Evolutionary conservation across 1,140 invertebrate genomes (phyloP), one percentile per base, ranked within the genome.

Genomic region (Polypedilum pembai): DNA sequence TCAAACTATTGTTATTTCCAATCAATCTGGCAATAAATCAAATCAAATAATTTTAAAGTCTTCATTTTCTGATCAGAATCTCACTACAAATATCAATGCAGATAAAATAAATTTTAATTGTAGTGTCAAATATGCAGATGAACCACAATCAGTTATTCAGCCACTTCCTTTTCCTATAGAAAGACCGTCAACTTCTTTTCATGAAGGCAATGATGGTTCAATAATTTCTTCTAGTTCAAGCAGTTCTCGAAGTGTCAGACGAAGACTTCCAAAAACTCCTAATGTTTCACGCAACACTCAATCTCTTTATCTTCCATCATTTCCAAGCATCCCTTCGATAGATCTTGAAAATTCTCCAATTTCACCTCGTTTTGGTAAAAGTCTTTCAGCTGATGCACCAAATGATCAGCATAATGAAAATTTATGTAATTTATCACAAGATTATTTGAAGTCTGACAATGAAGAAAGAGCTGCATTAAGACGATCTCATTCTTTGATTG

Each of bases 401-500:
- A 56, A 1, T 4, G 12, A 56, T 56, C 10, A 15, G n/a, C 12
- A 12, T 15, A 56, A 56, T 56, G 45, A 56, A 56, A n/a, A 56
- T 12, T n/a, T 56, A 12, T 56, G 45, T 15, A 15, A 15, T 12
- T 15, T 56, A 56, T 12, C 45, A 12, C 12, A 56, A 15, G n/a
- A n/a, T 15, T 56, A 56, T 56, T 56, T 56, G 15, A 56, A 56
- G n/a, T 56, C 45, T n/a, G 45, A 56, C 3, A 33, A 33, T 33
- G 45, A 56, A 12, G 45, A 56, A 15, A 4, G 12, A 15, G 15
- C 8, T 12, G 12, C 8, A 21, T 21, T 69, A 21, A n/a, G 18
- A 18, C 18, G 18, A n/a, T 81, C 80, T n/a, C 82, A 83, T 76
- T 83, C 82, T 72, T 80, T 83, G 41, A 81, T 83, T 17, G 82